Conservation (phyloP, 2,888 invertebrate species). For the Leptopterna dolabrata region DNA sequence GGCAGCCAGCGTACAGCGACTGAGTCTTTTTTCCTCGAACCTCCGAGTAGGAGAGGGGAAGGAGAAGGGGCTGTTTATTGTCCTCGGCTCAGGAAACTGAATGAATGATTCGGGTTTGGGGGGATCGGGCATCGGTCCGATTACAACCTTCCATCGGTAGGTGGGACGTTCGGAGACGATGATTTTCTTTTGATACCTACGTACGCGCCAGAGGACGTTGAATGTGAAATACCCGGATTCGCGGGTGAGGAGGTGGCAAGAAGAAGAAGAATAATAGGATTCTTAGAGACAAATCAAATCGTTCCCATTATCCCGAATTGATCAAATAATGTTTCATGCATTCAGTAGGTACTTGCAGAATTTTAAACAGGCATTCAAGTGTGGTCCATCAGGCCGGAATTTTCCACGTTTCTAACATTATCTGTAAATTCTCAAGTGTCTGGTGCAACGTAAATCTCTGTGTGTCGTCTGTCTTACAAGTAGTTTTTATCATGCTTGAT, state of each 20-base stretch:
- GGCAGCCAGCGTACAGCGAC: slow-evolving; percentile 17
- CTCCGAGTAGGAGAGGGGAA: slow-evolving; percentile 6
- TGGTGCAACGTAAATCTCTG: too few species aligned
- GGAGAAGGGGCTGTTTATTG: slow-evolving; percentile 30
- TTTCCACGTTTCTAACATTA: too few species aligned
- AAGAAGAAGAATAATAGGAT: neutral
- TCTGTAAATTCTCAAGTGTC: too few species aligned
- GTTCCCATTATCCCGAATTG: too few species aligned
- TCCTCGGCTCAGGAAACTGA: slow-evolving; percentile 19
- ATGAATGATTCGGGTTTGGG: slow-evolving; percentile 24
- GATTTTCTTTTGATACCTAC: neutral
- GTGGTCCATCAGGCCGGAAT: too few species aligned
- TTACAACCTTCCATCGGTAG: neutral
- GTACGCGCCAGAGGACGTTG: neutral
- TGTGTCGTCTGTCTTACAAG: too few species aligned
- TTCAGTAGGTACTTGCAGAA: too few species aligned
- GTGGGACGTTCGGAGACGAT: neutral
- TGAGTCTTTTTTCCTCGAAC: neutral
- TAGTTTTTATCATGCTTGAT: too few species aligned
- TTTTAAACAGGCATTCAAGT: too few species aligned
- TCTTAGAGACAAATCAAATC: too few species aligned
- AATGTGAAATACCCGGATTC: neutral
- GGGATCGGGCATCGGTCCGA: neutral
- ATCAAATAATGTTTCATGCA: too few species aligned
- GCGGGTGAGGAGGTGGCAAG: neutral